A percentile compares a stretch with the other conserved stretches of the same genome.
These are phyloP conservation scores for human DNA, from an alignment of 2,113 vertebrate species.

Conservation along the genomic window DNA sequence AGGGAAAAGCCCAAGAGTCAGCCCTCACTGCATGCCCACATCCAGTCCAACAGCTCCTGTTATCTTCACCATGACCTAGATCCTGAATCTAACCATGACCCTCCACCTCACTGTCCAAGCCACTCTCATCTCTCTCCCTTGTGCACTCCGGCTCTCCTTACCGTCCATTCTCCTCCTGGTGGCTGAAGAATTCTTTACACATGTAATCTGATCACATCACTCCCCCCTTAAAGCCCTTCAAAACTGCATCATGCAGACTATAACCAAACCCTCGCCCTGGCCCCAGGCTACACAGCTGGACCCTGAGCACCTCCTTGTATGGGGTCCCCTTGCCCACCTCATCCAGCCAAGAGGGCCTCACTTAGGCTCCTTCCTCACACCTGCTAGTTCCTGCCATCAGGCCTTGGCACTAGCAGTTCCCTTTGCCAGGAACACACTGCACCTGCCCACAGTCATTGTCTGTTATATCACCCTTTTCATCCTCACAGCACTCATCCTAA, in stretches of 20 bases:
- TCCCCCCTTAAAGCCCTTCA: background rate
- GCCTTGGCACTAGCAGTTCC: background rate
- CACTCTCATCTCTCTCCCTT: background rate
- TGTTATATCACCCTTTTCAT: background rate
- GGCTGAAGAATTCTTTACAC: background rate
- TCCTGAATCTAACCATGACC: background rate
- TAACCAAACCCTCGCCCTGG: rapidly evolving
- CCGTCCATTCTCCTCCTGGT: background rate
- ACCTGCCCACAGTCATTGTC: background rate
- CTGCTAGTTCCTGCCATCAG: background rate
- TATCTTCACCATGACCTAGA: background rate
- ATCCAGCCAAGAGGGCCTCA: background rate
- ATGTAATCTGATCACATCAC: background rate
- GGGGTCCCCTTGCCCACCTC: background rate
- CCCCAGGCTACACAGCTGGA: background rate
- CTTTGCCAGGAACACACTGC: background rate
- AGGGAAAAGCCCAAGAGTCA: background rate
- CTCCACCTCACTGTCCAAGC: background rate
- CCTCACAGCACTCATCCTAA: background rate
- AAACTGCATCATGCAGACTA: background rate
- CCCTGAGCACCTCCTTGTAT: background rate
- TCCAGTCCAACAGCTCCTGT: background rate
- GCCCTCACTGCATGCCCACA: background rate
- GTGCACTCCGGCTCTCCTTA: background rate
- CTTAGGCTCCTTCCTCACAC: background rate